Base-by-base conservation (phyloP, 1,140 invertebrate genomes). In the Pseudobourletiella spinata region DNA sequence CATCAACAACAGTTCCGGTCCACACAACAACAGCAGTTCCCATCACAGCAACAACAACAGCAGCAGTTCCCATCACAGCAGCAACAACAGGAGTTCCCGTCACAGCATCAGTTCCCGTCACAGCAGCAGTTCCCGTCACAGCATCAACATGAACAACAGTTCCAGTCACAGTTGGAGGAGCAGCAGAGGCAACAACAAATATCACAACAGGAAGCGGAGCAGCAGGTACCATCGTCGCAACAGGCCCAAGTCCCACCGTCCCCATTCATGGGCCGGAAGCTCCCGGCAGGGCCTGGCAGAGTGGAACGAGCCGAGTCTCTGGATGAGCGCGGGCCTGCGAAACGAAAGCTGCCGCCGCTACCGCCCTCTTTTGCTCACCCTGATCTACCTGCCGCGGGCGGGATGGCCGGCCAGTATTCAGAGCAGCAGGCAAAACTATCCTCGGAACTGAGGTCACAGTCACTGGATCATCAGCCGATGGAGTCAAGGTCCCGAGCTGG, bases 281-380 rank as follows among this genome's bases (percentile, higher is more conserved):
- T 61, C 25, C 20, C n/a, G n/a, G n/a, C 6, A 35, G 6, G 35
- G 24, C 65, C 65, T 25, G 65, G 65, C 24, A 39, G 54, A 14
- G 65, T 52, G 14, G 68, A 70, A 52, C n/a, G 68, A 35, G 35
- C 59, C 0, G 60, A 65, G 29, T 65, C 63, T 8, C 24, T 65
- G 14, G 65, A 65, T 26, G 65, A 65, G 35, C 3, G 16, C n/a
- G 24, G 26, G 16, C 11, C 32, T 56, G 56, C 44, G 58, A 67
- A 63, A 54, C 2, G 68, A 44, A 67, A 60, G 56, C 51, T 70
- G 11, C 68, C 68, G 24, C 52, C 65, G 30, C 52, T 70, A 3
- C 68, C 68, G 6, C 65, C 44, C 24, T 43, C 22, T 20, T 64
- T 56, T 50, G 24, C 57, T 25, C 57, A 60, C 44, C 57, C 63